Evolutionary conservation across 2,797 vertebrate species (phyloP).

Genomic region (Paedocypris micromegethes): DNA sequence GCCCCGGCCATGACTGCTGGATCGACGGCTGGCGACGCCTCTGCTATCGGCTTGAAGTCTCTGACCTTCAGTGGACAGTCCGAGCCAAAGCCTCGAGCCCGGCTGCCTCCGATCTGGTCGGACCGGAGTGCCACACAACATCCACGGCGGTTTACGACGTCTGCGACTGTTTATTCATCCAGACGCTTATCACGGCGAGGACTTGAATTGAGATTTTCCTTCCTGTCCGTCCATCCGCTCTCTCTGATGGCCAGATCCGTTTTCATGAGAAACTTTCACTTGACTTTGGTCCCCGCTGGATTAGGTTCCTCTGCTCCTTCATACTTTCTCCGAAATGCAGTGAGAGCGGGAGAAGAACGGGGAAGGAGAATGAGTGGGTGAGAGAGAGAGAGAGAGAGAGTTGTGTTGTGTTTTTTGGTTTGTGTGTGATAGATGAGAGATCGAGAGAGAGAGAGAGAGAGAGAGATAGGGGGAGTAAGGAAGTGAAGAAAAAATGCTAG

Average conservation of each 20-base stretch:
- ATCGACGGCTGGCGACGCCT: conserved; percentile 64
- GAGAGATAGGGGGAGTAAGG: conserved; percentile 45
- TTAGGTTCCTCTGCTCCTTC: conserved; percentile 59
- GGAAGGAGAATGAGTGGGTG: neutral
- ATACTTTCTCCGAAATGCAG: conserved; percentile 58
- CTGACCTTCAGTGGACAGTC: conserved; percentile 45
- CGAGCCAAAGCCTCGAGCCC: conserved; percentile 38
- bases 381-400: conserved; percentile 5
- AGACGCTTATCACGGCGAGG: conserved; percentile 30
- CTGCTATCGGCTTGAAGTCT: conserved; percentile 55
- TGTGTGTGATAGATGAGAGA: conserved; percentile 8
- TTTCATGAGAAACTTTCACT: conserved; percentile 51
- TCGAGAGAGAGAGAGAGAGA: conserved; percentile 23
- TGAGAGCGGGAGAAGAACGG: conserved; percentile 25
- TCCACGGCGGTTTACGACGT: conserved; percentile 33
- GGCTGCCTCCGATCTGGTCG: conserved; percentile 22
- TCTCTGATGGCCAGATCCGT: conserved; percentile 11
- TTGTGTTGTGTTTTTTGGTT: no score
- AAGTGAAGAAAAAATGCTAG: conserved; percentile 44
- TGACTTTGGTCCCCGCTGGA: conserved; percentile 48
- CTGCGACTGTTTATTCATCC: conserved; percentile 26
- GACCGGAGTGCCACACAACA: conserved; percentile 40
- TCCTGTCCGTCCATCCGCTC: conserved; percentile 43
- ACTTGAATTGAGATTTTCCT: conserved; percentile 44
- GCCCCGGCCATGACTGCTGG: conserved; percentile 80